A percentile compares a stretch with the other conserved stretches of the same genome.
Conservation (phyloP, 2,797 vertebrate genomes). For the Hirundo rustica region DNA sequence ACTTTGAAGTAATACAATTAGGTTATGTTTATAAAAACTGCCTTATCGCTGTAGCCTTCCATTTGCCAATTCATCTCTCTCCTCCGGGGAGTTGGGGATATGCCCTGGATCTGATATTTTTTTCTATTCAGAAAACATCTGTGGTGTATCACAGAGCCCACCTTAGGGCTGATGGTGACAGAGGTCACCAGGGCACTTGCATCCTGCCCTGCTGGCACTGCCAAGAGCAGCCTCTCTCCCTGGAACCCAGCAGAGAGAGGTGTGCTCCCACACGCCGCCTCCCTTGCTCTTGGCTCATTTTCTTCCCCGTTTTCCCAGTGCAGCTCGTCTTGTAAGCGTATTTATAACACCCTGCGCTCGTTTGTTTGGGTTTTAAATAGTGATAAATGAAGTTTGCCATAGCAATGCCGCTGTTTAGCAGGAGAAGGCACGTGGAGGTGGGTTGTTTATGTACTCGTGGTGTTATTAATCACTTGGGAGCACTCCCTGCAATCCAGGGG, state of each 20-base stretch:
- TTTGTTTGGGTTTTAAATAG: constrained; percentile 50
- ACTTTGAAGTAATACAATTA: constrained; percentile 80
- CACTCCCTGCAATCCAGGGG: background rate
- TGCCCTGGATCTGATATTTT: background rate
- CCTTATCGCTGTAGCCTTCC: constrained; percentile 48
- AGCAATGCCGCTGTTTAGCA: background rate
- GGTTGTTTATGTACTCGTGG: background rate
- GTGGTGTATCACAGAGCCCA: background rate
- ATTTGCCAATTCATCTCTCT: constrained; percentile 54
- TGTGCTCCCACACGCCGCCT: fast-evolving
- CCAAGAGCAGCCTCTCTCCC: fast-evolving
- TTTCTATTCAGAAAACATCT: background rate
- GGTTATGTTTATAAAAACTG: constrained; percentile 78
- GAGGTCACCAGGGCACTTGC: background rate
- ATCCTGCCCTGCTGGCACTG: background rate
- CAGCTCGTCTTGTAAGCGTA: fast-evolving
- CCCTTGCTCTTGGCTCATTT: background rate
- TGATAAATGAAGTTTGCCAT: constrained; percentile 24
- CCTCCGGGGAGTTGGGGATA: background rate
- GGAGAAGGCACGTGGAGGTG: background rate
- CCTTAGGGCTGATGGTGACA: background rate
- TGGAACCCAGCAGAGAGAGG: fast-evolving
- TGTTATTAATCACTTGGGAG: background rate
- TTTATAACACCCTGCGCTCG: background rate
- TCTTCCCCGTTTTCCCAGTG: background rate